Conservation (phyloP, 2,113 vertebrate genomes). For the Hyaena hyaena region DNA sequence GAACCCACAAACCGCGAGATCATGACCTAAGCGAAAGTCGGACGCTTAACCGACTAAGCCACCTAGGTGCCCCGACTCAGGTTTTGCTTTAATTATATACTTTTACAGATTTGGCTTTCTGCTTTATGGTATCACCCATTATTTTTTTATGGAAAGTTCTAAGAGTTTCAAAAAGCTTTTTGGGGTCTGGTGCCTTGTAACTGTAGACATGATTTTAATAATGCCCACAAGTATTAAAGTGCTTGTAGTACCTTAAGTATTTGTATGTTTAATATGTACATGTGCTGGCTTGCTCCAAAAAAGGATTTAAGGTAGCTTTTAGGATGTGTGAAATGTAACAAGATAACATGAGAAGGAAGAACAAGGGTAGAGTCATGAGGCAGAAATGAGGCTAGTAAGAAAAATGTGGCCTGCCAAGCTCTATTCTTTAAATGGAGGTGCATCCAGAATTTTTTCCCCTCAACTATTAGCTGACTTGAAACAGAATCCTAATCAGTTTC, state of each 20-base stretch:
- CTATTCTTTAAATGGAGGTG: background rate
- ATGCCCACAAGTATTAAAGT: background rate
- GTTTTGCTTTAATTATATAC: background rate
- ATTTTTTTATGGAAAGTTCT: background rate
- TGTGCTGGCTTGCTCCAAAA: background rate
- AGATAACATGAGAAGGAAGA: background rate
- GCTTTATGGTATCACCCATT: background rate
- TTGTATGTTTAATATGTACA: background rate
- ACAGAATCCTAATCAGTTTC: background rate
- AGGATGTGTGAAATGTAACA: background rate
- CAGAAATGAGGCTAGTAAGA: background rate
- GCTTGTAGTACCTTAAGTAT: background rate
- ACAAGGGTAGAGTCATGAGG: background rate
- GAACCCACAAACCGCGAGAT: no score
- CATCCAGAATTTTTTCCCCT: background rate
- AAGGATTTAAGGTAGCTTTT: background rate
- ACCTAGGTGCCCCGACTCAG: no score
- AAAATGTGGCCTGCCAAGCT: background rate
- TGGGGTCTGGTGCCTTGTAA: background rate
- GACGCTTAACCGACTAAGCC: no score
- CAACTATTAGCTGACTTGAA: background rate
- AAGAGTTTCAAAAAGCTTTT: constrained; percentile 5
- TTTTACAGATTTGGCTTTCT: background rate
- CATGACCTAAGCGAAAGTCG: no score
- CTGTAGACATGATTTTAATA: background rate